Base-by-base conservation (phyloP, 2,888 invertebrate genomes). In the Pyrocoelia pectoralis region DNA sequence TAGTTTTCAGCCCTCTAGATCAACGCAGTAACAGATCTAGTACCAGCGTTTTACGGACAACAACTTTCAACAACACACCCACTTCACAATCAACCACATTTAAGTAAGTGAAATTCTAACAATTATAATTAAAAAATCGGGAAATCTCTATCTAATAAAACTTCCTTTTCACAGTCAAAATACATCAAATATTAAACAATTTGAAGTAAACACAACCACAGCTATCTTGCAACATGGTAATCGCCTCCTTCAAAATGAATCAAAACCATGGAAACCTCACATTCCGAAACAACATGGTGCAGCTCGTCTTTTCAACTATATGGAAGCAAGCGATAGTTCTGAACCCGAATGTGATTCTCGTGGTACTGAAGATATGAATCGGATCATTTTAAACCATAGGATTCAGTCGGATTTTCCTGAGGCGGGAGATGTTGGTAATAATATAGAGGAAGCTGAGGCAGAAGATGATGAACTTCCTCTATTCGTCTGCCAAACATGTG, bases 311-410 rank as follows among this genome's bases (percentile, higher is more conserved):
- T 90, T 90, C 83, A 89, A 87, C 75, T 91, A 88, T 84, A 85
- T 89, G 84, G 91, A 88, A 82, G 91, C 90, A 67, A 87, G 85
- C 71, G 90, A 90, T 82, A 89, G 89, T 72, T 89, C 89, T 58
- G 89, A 87, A 77, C 84, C 85, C 15, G 82, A 82, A 75, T 83
- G 84, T 75, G 82, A 82, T 63, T 75, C 76, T 24, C 69, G 76
- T 55, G 82, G 83, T 75, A 83, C 75, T 53, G 80, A 79, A 71
- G 79, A 80, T 41, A 78, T 80, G 77, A 76, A 74, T 57, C 75
- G 80, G 60, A 59, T 77, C 19, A 75, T 74, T 65, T 71, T 78
- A 65, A 77, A 72, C 62, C 81, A 81, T 61, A 74, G 80, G 59
- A 78, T 81, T 51, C 80, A 81, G 76, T 81, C 81, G 86, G 86